Percentiles rank a stretch among this genome's conserved stretches.
These are phyloP conservation scores for Cydia fagiglandana DNA, from an alignment of 1,140 invertebrate species.

Conservation along the genomic window DNA sequence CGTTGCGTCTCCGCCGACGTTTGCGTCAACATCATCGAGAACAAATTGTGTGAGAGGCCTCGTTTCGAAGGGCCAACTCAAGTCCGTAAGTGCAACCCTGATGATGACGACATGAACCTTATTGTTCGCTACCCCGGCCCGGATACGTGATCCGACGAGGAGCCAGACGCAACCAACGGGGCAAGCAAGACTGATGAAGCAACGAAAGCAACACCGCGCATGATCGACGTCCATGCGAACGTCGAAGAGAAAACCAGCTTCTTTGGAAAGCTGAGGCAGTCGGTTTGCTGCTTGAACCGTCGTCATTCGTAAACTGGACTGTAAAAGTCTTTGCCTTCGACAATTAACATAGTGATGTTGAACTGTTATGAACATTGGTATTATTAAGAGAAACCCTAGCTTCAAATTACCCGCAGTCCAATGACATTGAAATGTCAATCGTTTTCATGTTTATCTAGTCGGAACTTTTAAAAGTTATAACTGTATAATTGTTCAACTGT, in stretches of 20 bases:
- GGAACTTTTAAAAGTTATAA: slow-evolving; percentile 9
- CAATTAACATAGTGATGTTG: background rate
- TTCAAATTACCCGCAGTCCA: slow-evolving; percentile 21
- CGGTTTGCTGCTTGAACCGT: slow-evolving; percentile 31
- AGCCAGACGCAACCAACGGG: slow-evolving; percentile 48
- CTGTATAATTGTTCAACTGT: slow-evolving; percentile 27
- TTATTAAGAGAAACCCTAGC: slow-evolving; percentile 1
- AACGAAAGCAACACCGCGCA: slow-evolving; percentile 45
- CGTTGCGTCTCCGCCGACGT: slow-evolving; percentile 66
- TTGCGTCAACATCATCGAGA: slow-evolving; percentile 70
- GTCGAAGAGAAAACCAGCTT: slow-evolving; percentile 64
- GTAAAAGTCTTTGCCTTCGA: background rate
- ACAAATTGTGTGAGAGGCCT: slow-evolving; percentile 61
- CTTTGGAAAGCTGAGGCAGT: slow-evolving; percentile 41
- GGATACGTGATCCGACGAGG: slow-evolving; percentile 78
- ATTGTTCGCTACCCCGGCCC: slow-evolving; percentile 74
- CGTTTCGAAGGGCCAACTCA: slow-evolving; percentile 65
- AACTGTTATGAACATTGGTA: slow-evolving; percentile 4
- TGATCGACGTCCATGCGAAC: slow-evolving; percentile 54
- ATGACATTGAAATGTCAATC: slow-evolving; percentile 20
- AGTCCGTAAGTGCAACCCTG: slow-evolving; percentile 62
- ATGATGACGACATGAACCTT: slow-evolving; percentile 74
- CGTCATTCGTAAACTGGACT: slow-evolving; percentile 10
- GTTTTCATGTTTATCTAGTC: slow-evolving; percentile 21
- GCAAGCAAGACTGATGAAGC: slow-evolving; percentile 60